These are phyloP conservation scores for Tigriopus japonicus DNA, from an alignment of 1,140 invertebrate genomes.

Conservation along the genomic window DNA sequence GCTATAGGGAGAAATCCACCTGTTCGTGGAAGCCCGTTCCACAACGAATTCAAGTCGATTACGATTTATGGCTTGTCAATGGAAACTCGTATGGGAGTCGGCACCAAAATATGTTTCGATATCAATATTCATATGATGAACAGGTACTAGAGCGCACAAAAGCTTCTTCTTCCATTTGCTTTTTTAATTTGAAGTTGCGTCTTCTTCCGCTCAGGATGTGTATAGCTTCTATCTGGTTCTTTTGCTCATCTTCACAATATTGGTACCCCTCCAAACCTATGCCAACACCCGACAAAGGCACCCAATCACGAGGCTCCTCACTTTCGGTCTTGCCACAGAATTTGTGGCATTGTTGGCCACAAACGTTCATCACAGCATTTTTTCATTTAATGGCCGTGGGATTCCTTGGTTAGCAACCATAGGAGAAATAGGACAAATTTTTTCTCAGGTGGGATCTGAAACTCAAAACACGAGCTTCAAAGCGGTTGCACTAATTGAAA, in stretches of 20 bases:
- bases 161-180: slow-evolving; percentile 6
- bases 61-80: slow-evolving; percentile 91
- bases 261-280: slow-evolving; percentile 73
- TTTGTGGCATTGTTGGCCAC: slow-evolving; percentile 64
- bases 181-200: slow-evolving; percentile 1
- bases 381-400: slow-evolving; percentile 70
- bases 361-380: slow-evolving; percentile 69
- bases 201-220: slow-evolving; percentile 41
- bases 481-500: too few species aligned
- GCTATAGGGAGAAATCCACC: slow-evolving; percentile 52
- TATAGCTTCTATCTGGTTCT: slow-evolving; percentile 78
- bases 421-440: slow-evolving; percentile 76
- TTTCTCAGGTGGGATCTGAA: slow-evolving; percentile 48
- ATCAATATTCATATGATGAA: slow-evolving; percentile 90
- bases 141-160: slow-evolving; percentile 32
- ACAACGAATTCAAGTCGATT: slow-evolving; percentile 40
- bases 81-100: slow-evolving; percentile 61
- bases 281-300: slow-evolving; percentile 67
- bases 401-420: slow-evolving; percentile 53
- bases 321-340: slow-evolving; percentile 61
- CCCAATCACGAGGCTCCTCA: slow-evolving; percentile 75
- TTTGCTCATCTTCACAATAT: slow-evolving; percentile 62
- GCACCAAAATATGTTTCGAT: slow-evolving; percentile 57
- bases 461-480: too few species aligned
- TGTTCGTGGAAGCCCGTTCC: slow-evolving; percentile 55